Conservation (phyloP, 2,113 vertebrate species). For the Gorsachius goisagi region DNA sequence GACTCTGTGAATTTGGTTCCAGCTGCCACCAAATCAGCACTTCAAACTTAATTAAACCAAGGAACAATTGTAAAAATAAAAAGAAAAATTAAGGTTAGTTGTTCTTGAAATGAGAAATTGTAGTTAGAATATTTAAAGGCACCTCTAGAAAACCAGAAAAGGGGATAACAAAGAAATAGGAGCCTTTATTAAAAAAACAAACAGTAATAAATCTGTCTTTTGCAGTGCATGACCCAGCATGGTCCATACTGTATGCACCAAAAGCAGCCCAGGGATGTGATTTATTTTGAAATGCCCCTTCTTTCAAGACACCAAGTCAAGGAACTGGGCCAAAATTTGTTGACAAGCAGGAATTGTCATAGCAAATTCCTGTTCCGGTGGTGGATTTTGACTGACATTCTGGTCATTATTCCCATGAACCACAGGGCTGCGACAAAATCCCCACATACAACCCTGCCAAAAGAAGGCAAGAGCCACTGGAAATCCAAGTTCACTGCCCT, state of each 20-base stretch:
- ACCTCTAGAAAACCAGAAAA: constrained; percentile 51
- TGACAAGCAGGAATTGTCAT: background rate
- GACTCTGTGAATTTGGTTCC: background rate
- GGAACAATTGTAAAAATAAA: background rate
- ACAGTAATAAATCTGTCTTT: background rate
- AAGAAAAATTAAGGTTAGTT: background rate
- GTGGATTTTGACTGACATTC: background rate
- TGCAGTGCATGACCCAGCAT: background rate
- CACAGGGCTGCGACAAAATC: constrained; percentile 4
- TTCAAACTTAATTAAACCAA: background rate
- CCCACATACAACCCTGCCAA: constrained; percentile 7
- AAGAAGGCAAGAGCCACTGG: constrained; percentile 43
- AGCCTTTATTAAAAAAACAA: background rate
- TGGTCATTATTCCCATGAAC: background rate
- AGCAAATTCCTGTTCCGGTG: constrained; percentile 11
- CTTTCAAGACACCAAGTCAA: background rate
- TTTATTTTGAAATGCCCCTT: constrained; percentile 20
- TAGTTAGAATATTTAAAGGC: background rate
- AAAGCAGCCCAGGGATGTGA: background rate
- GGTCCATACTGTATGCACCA: background rate
- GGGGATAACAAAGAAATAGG: background rate
- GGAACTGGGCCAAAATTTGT: constrained; percentile 53
- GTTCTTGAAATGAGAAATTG: background rate
- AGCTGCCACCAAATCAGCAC: background rate
- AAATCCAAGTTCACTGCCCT: constrained; percentile 17